These are phyloP conservation scores for Ictalurus furcatus DNA, from an alignment of 2,113 vertebrate species.

Conservation along the genomic window DNA sequence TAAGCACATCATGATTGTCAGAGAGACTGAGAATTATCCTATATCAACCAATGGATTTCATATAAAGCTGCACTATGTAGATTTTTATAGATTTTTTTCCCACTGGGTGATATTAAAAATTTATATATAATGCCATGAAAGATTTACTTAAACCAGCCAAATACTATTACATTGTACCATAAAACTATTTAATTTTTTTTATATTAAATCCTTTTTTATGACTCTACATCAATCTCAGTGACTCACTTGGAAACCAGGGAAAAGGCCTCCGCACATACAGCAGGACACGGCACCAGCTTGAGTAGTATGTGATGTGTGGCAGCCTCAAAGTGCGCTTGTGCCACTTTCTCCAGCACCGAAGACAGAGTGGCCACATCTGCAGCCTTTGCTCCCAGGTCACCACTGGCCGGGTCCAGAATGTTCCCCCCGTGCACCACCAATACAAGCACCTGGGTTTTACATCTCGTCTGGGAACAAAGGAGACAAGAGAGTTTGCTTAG, in stretches of 20 bases:
- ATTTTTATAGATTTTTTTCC: background rate
- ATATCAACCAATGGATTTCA: background rate
- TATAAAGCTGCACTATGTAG: background rate
- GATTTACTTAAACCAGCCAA: background rate
- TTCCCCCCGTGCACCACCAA: constrained; percentile 93
- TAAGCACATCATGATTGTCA: background rate
- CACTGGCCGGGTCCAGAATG: constrained; percentile 84
- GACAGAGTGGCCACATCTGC: constrained; percentile 85
- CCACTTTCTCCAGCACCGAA: constrained; percentile 91
- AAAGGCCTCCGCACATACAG: constrained; percentile 93
- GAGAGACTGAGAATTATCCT: background rate
- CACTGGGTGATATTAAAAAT: background rate
- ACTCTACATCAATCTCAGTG: background rate
- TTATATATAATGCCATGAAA: background rate
- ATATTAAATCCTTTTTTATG: background rate
- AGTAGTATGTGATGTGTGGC: constrained; percentile 86
- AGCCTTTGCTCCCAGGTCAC: constrained; percentile 84
- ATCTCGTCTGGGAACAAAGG: constrained; percentile 72
- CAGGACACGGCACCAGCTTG: constrained; percentile 89
- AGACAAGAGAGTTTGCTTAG: constrained; percentile 24
- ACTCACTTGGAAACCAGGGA: constrained; percentile 94
- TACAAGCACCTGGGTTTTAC: constrained; percentile 88
- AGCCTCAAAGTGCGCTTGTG: constrained; percentile 85
- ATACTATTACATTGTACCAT: background rate
- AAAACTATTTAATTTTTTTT: background rate